Base-by-base conservation (phyloP, 2,113 vertebrate genomes). In the Spermophilus dauricus region DNA sequence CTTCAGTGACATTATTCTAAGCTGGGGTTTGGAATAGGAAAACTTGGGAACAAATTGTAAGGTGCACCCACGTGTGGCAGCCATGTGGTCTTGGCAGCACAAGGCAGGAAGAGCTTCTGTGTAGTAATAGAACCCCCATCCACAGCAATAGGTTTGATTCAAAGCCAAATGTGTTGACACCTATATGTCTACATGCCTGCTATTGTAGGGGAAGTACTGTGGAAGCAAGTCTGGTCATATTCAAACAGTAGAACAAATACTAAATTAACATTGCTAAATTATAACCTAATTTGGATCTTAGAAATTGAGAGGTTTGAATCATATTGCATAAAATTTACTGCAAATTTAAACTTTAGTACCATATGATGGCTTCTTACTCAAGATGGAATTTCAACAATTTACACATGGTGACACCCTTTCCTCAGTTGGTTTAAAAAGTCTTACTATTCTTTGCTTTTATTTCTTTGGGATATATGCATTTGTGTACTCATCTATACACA, bases 1-100 rank as follows among this genome's bases (percentile, higher is more conserved):
- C 92, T 95, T 96, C 56, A 13, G 37, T 84, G 63, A 16, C 75
- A 61, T 77, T 42, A 26, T 58, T 96, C 97, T 97, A 65, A 85
- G 32, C 93, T 98, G 70, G 94, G 91, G 37, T 98, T 85, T 90
- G 77, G 94, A 67, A 91, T 82, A 72, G 69, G 98, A 96, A 81
- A 78, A 91, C 92, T 92, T 89, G 63, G 78, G 91, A 84, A 96
- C 91, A 80, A 56, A 61, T 88, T 95, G 51, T 53, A 45, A 80
- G 32, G 34, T 5, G 32, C 39, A 16, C 39, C 85, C 37, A 9
- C 12, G 0, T 1, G 2, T 75, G 39, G 45, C 32, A 4, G 53
- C 32, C 75, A 3, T 1, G 5, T 84, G 75, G 24, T 51, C 42
- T 48, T 30, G 86, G 30, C 51, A 34, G 13, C 72, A 10, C 0